Percentiles rank a stretch among this genome's conserved stretches.
Evolutionary conservation across 2,113 vertebrate genomes (phyloP).

Genomic region (Atlantisia rogersi): DNA sequence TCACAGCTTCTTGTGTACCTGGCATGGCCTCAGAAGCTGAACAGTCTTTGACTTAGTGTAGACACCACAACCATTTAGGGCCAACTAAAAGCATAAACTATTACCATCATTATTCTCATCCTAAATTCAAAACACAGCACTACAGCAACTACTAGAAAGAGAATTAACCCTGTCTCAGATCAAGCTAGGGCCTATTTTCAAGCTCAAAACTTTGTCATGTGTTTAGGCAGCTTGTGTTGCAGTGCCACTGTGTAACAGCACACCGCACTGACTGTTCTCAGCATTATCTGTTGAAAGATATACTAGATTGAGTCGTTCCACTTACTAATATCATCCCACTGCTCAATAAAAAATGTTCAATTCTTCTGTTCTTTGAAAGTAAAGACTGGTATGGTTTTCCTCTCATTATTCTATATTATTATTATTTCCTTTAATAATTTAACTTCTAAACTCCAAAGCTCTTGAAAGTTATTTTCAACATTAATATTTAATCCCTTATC

Average conservation of each 20-base stretch:
- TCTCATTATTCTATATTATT: neutral
- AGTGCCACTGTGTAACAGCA: neutral
- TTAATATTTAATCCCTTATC: neutral
- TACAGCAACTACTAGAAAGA: too few relatives aligned
- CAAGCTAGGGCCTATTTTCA: neutral
- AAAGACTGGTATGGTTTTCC: neutral
- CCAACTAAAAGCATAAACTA: too few relatives aligned
- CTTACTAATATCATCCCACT: neutral
- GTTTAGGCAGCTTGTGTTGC: accelerated
- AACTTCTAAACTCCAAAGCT: neutral
- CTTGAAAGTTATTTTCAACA: neutral
- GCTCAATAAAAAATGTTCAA: neutral
- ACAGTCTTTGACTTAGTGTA: too few relatives aligned
- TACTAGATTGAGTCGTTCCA: neutral
- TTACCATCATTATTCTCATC: too few relatives aligned
- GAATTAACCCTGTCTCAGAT: too few relatives aligned
- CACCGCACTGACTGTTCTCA: neutral
- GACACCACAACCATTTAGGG: too few relatives aligned
- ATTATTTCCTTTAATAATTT: neutral
- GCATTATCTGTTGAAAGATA: neutral
- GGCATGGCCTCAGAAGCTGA: too few relatives aligned
- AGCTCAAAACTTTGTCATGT: neutral
- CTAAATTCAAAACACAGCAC: too few relatives aligned
- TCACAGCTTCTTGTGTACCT: too few relatives aligned
- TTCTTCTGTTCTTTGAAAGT: neutral